A percentile compares a stretch with the other conserved stretches of the same genome.
Conservation (phyloP, 2,113 vertebrate genomes). For the Colius striatus region DNA sequence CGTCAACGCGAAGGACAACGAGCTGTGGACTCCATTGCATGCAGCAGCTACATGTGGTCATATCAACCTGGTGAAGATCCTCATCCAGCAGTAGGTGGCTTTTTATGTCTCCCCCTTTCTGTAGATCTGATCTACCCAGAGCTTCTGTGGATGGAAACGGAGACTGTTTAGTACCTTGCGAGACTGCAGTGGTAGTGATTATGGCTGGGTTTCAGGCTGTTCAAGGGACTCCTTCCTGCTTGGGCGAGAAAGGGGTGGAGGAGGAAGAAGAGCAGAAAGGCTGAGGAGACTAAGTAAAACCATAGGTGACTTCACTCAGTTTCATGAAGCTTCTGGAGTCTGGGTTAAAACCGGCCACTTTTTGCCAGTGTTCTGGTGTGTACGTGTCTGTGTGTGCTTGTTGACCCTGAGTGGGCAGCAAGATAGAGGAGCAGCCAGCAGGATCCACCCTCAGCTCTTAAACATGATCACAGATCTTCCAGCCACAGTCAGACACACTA, state of each 20-base stretch:
- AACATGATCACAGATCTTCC: neutral
- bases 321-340: neutral
- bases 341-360: neutral
- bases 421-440: neutral
- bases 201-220: neutral
- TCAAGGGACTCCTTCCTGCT: neutral
- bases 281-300: neutral
- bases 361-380: neutral
- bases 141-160: neutral
- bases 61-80: slow-evolving; percentile 92
- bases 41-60: slow-evolving; percentile 96
- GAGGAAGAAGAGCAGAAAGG: neutral
- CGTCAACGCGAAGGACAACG: slow-evolving; percentile 94
- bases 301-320: neutral
- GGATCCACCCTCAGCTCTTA: neutral
- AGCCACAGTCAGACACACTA: neutral
- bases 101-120: neutral
- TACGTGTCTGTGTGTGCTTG: neutral
- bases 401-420: neutral
- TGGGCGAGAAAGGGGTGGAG: neutral
- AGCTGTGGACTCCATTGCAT: slow-evolving; percentile 95
- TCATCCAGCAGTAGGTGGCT: slow-evolving; percentile 90
- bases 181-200: neutral
- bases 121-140: neutral
- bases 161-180: neutral